Conservation (phyloP, 2,797 vertebrate species). For the Lutra lutra region DNA sequence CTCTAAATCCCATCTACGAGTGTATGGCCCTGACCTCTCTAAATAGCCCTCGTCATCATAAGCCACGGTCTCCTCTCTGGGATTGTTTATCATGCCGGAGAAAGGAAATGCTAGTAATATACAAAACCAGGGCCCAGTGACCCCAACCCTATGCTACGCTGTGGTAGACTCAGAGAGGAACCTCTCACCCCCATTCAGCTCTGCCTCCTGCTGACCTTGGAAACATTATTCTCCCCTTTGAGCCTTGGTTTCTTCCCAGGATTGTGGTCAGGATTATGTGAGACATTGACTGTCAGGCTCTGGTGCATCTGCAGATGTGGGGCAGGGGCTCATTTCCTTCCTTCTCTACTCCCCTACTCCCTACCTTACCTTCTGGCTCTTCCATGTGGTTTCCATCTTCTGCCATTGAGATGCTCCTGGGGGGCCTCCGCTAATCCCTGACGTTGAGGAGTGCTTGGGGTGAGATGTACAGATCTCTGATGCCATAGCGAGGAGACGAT, state of each 20-base stretch:
- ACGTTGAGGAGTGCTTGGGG: no score
- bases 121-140: not conserved
- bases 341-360: not conserved
- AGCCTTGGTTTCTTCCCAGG: not conserved
- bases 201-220: not conserved
- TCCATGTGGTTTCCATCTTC: no score
- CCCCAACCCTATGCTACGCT: fast-evolving
- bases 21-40: not conserved
- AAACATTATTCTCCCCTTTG: not conserved
- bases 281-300: not conserved
- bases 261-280: not conserved
- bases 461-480: not conserved
- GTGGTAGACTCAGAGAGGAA: not conserved
- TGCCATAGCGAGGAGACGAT: not conserved
- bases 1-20: not conserved
- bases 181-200: no score
- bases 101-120: not conserved
- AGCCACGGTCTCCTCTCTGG: not conserved
- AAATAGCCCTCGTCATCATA: not conserved
- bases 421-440: not conserved
- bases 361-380: not conserved
- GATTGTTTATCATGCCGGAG: not conserved
- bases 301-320: fast-evolving
- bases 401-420: not conserved
- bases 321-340: no score